Evolutionary conservation across 1,140 invertebrate genomes (phyloP), one percentile per base, ranked within the genome.

Genomic region (Liolophura sinensis): DNA sequence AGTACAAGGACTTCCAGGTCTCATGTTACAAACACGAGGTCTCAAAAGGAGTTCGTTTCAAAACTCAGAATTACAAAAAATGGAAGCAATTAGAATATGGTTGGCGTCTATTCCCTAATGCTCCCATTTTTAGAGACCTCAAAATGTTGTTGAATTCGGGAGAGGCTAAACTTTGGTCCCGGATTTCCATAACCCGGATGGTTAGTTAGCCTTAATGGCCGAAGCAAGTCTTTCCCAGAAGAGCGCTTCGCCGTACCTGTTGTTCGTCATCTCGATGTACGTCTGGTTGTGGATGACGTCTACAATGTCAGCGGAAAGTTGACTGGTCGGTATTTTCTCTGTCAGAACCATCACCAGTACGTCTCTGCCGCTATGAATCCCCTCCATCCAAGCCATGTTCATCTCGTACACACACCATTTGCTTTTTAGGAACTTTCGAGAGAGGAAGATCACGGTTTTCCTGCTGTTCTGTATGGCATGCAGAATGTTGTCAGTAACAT

Each of bases 371-470:
- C 73, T 67, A 55, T 75, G 66, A 16, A 72, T 59, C 25, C 67
- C 66, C 24, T 79, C 74, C 73, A 75, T 73, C 46, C 66, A 52
- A 6, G 76, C 75, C 76, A 77, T 82, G 66, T 89, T 87, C 16
- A 88, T 87, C 76, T 91, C 89, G 86, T 89, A 91, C 55, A 86
- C 71, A 73, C 89, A 90, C 89, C 89, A 91, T 31, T 89, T 86
- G 16, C 89, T 90, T 67, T 86, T 86, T 0, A 87, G 84, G 73
- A 90, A 90, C 50, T 85, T 83, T 72, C 89, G 85, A 65, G 88
- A 88, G 49, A 91, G 83, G n/a, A 91, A 76, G 24, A 90, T 78
- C 49, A 91, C 78, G 22, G 89, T 88, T 78, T 87, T 88, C 57
- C 87, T 85, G 75, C 89, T 90, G 60, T 86, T 85, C 22, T 87